Evolutionary conservation across 2,888 invertebrate species (phyloP).

Genomic region (Eupithecia abbreviata): DNA sequence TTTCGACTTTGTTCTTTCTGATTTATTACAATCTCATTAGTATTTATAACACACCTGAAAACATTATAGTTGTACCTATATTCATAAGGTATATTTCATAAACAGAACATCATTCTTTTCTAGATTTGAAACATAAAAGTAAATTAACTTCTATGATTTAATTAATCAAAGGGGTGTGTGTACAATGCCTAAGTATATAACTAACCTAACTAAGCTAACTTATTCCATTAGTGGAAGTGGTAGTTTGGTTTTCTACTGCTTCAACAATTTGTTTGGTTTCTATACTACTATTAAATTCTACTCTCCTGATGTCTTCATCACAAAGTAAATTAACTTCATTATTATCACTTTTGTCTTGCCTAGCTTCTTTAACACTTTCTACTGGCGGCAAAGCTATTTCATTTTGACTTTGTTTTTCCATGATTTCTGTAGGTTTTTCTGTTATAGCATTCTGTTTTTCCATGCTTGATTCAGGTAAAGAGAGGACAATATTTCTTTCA

Average conservation of each 20-base stretch:
- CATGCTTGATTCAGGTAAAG: slow-evolving; percentile 43
- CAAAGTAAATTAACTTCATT: slow-evolving; percentile 30
- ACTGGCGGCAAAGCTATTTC: neutral
- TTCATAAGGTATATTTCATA: slow-evolving; percentile 21
- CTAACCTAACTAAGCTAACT: slow-evolving; percentile 27
- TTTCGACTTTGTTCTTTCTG: slow-evolving; percentile 8
- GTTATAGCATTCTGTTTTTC: slow-evolving; percentile 22
- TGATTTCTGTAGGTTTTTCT: slow-evolving; percentile 15
- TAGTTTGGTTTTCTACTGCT: slow-evolving; percentile 25
- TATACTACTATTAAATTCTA: slow-evolving; percentile 23
- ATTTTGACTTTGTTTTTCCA: slow-evolving; percentile 29
- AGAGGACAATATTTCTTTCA: slow-evolving; percentile 57
- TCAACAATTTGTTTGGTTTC: slow-evolving; percentile 20
- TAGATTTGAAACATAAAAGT: slow-evolving; percentile 25
- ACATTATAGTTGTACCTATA: slow-evolving; percentile 18
- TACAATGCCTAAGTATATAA: slow-evolving; percentile 31
- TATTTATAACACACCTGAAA: slow-evolving; percentile 16
- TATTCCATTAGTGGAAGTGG: slow-evolving; percentile 30
- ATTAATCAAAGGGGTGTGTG: neutral
- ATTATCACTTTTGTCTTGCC: slow-evolving; percentile 27
- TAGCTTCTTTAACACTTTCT: slow-evolving; percentile 19
- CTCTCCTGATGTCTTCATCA: slow-evolving; percentile 27
- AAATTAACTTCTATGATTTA: slow-evolving; percentile 18
- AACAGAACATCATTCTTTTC: slow-evolving; percentile 25
- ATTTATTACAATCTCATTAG: slow-evolving; percentile 22